Evolutionary conservation across 2,113 vertebrate species (phyloP), one percentile per base, ranked within the genome.

Genomic region (Ceuthmochares aereus): DNA sequence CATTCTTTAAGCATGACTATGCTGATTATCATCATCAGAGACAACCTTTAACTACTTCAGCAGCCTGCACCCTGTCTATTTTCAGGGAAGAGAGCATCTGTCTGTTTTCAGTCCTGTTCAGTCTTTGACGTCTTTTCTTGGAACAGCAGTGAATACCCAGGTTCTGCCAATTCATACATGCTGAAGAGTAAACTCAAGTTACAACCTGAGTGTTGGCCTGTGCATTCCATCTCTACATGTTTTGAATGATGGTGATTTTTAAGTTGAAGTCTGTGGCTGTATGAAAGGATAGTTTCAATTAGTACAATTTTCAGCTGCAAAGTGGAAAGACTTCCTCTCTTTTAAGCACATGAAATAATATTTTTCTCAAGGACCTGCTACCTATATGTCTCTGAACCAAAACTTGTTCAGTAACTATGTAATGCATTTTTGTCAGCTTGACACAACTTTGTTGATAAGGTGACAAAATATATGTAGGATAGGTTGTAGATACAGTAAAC

Each of bases 71-170:
- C 29, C 18, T 75, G 15, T 74, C 55, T 95, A 30, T 56, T 94
- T 73, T 47, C 10, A 56, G 3, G 49, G 51, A 92, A 74, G 59
- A 95, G 83, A 76, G 36, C 87, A 63, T 55, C 27, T 5, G 1
- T 75, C 69, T 95, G 67, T 59, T 95, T 91, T 93, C 79, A 72
- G 21, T 56, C 43, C 32, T 84, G 6, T 87, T 93, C 37, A 67
- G 20, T 68, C n/a, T 92, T 93, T 92, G 59, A 55, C 20, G 34
- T 86, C 63, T 84, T 86, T 89, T 70, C 60, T 86, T 80, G 51
- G 59, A 77, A 89, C 23, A 77, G 4, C 40, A 70, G 73, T 51
- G 76, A 95, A 55, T 67, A 83, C 25, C 36, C 62, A 58, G 47
- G 17, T 89, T 93, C 52, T 94, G 73, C 55, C 47, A 84, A 75